Evolutionary conservation across 2,113 vertebrate genomes (phyloP).

Genomic region (Nestor notabilis): DNA sequence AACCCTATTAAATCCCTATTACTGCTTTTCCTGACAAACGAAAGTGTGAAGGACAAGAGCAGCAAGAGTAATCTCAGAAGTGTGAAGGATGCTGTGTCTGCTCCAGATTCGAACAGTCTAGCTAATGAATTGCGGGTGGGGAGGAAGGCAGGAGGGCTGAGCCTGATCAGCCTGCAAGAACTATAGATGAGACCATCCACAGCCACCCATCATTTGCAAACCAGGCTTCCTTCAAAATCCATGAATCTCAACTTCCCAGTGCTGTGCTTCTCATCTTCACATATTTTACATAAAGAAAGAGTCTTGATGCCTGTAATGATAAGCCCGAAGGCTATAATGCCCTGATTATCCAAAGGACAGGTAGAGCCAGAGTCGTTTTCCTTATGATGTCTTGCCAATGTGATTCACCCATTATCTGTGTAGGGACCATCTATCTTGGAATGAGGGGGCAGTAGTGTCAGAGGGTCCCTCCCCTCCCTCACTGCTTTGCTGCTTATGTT

Average conservation of each 20-base stretch:
- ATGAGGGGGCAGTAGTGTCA: slow-evolving; percentile 1
- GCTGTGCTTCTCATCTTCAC: not conserved
- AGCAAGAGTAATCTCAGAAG: slow-evolving; percentile 37
- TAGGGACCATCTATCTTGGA: not conserved
- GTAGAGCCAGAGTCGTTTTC: not conserved
- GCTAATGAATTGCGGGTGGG: slow-evolving; percentile 3
- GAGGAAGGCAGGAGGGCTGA: slow-evolving; percentile 22
- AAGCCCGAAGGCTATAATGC: not conserved
- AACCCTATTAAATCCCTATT: slow-evolving; percentile 24
- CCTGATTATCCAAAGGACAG: not conserved
- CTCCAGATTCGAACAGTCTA: slow-evolving; percentile 13
- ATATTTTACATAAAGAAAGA: not conserved
- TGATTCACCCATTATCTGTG: not conserved
- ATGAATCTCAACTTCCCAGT: not conserved
- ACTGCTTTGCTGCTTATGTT: not conserved
- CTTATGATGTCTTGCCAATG: not conserved
- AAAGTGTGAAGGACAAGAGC: not conserved
- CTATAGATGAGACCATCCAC: not conserved
- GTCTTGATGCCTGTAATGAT: slow-evolving; percentile 9
- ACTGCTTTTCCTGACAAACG: slow-evolving; percentile 9
- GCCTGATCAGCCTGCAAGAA: not conserved
- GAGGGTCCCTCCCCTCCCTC: not conserved
- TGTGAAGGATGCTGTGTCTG: slow-evolving; percentile 30
- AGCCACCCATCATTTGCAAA: slow-evolving; percentile 22
- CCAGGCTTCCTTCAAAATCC: not conserved